Evolutionary conservation across 2,797 vertebrate species (phyloP).

Genomic region (Esox masquinongy): DNA sequence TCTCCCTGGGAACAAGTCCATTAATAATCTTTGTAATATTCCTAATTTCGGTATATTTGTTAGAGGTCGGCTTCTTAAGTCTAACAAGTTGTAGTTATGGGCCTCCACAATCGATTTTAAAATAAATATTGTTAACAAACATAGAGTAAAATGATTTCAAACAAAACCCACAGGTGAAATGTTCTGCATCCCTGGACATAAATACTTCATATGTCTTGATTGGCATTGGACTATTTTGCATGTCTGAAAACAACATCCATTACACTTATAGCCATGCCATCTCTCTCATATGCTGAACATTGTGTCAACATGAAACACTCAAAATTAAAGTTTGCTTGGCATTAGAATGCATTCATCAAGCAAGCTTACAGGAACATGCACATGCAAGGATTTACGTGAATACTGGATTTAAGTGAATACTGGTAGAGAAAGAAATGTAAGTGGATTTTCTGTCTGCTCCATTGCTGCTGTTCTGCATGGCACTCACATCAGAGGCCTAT

Average conservation of each 20-base stretch:
- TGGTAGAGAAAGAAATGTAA: conserved; percentile 66
- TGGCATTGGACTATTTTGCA: background rate
- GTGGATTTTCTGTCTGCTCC: conserved; percentile 71
- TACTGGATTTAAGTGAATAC: conserved; percentile 74
- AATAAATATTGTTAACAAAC: conserved; percentile 13
- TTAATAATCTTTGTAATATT: conserved; percentile 32
- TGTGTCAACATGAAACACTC: conserved; percentile 56
- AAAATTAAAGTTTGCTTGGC: conserved; percentile 67
- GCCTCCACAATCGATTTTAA: conserved; percentile 31
- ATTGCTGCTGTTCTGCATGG: conserved; percentile 45
- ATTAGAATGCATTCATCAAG: conserved; percentile 63
- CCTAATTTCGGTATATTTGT: conserved; percentile 29
- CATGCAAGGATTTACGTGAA: conserved; percentile 62
- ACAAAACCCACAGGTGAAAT: conserved; percentile 22
- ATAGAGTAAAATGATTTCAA: conserved; percentile 25
- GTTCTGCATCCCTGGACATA: background rate
- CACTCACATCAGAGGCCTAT: conserved; percentile 65
- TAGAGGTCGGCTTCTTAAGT: conserved; percentile 29
- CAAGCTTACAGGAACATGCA: conserved; percentile 56
- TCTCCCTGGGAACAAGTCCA: conserved; percentile 12
- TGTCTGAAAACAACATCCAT: background rate
- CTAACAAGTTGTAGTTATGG: conserved; percentile 37
- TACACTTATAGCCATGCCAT: background rate
- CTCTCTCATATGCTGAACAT: background rate
- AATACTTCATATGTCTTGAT: background rate